phyloP scores from a whole-genome alignment of 2,888 invertebrate species.

The Mythimna impura region DNA sequence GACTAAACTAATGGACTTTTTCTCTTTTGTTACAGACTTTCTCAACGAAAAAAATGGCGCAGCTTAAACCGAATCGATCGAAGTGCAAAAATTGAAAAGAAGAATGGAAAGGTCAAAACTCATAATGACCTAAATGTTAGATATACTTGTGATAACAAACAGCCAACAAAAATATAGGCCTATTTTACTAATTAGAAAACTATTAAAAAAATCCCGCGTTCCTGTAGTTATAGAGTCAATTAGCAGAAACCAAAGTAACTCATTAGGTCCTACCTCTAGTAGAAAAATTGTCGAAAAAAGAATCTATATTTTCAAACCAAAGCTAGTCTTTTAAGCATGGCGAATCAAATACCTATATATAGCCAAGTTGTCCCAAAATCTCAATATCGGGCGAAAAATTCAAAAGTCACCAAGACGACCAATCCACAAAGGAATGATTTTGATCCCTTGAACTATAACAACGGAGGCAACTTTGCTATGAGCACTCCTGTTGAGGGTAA shows the following conservation, averaged over 20 bases:
- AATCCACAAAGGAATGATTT: conserved; percentile 87
- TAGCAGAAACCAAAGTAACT: conserved; percentile 82
- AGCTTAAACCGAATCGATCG: conserved; percentile 31
- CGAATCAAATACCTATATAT: conserved; percentile 88
- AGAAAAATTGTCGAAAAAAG: conserved; percentile 51
- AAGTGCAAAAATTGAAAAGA: conserved; percentile 35
- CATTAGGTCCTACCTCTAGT: conserved; percentile 58
- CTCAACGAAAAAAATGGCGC: conserved; percentile 53
- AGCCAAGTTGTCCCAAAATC: conserved; percentile 88
- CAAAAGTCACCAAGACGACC: conserved; percentile 69
- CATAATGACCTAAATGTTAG: conserved; percentile 58
- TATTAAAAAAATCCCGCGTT: conserved; percentile 71
- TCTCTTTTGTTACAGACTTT: conserved; percentile 68
- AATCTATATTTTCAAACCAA: conserved; percentile 80
- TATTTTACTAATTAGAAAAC: conserved; percentile 70
- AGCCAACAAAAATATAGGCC: conserved; percentile 67
- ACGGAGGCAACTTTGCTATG: conserved; percentile 85
- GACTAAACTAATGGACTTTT: conserved; percentile 40
- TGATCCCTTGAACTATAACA: conserved; percentile 92
- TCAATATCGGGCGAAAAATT: conserved; percentile 79
- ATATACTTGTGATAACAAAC: conserved; percentile 71
- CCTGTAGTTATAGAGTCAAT: conserved; percentile 85
- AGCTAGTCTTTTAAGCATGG: conserved; percentile 84
- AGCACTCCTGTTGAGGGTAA: conserved; percentile 70
- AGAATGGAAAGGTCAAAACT: conserved; percentile 27